Evolutionary conservation across 2,888 invertebrate genomes (phyloP).

Genomic region (Lobophora halterata): DNA sequence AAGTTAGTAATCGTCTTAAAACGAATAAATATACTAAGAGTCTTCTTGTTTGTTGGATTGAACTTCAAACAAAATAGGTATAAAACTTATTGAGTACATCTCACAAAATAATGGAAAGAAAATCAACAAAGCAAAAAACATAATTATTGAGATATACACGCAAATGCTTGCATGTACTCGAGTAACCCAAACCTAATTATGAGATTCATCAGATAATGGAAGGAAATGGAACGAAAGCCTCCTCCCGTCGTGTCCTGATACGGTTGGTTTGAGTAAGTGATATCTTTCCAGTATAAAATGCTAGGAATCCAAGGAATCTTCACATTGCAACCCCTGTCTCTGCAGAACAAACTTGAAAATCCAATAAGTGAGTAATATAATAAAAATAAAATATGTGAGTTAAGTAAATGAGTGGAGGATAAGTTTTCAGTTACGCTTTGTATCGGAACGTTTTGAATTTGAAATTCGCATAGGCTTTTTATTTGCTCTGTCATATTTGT

Average conservation of each 20-base stretch:
- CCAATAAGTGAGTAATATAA: slow-evolving; percentile 43
- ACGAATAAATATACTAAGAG: no score
- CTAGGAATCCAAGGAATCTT: slow-evolving; percentile 26
- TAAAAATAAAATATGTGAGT: no score
- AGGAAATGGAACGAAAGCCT: slow-evolving; percentile 41
- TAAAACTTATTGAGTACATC: no score
- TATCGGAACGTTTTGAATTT: slow-evolving; percentile 12
- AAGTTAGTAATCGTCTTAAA: no score
- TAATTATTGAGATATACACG: no score
- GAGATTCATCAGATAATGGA: slow-evolving; percentile 49
- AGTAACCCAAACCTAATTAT: slow-evolving; percentile 41
- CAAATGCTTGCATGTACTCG: slow-evolving; percentile 3
- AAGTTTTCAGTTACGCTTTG: slow-evolving; percentile 9
- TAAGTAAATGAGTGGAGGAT: no score
- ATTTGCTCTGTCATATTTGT: slow-evolving; percentile 1
- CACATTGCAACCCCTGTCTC: slow-evolving; percentile 44
- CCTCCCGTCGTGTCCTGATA: slow-evolving; percentile 46
- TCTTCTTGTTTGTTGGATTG: no score
- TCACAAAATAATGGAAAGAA: no score
- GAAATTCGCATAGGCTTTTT: slow-evolving; percentile 2
- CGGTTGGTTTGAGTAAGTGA: slow-evolving; percentile 50
- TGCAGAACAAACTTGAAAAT: slow-evolving; percentile 33
- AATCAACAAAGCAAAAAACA: no score
- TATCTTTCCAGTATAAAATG: slow-evolving; percentile 54
- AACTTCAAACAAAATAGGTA: no score